Base-by-base conservation (phyloP, 1,140 invertebrate genomes). In the Megathymus violae region DNA sequence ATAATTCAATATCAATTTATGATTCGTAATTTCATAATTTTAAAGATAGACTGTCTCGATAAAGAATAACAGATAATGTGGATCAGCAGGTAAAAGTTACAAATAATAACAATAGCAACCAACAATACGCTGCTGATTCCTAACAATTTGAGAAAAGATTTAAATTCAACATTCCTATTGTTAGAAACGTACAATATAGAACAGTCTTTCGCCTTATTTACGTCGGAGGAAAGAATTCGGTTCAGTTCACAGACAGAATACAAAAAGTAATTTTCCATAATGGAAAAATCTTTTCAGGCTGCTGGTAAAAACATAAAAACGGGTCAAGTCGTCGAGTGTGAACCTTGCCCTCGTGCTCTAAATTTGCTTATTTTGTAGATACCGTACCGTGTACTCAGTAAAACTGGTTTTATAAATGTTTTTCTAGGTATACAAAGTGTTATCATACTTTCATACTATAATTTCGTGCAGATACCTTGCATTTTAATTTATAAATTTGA, bases 81-180 rank as follows among this genome's bases (percentile, higher is more conserved):
- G 10, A 13, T 5, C 34, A 51, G n/a, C n/a, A 36, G 36, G 19
- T 34, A 36, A 19, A 17, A 16, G 16, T 16, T 10, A 27, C 31
- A 17, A 16, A 38, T 15, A n/a, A 38, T 6, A 22, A 51, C 48
- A 51, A 51, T 51, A 36, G 47, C 3, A 9, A 17, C 31, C 15
- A 51, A 51, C 31, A 51, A 51, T 51, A 38, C 48, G 1, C 15
- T n/a, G 10, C 10, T 17, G 14, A 17, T 51, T 31, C 48, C 27
- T 16, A 19, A 15, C 31, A 51, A 17, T 51, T 36, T 36, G 31
- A 51, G 47, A 36, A 36, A 51, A 51, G 19, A 36, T 51, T 51
- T 17, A 51, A 36, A 36, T 51, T 31, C 14, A n/a, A 36, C 15
- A n/a, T 11, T 51, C 3, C 48, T 13, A 51, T 51, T 51, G 48